A percentile compares a stretch with the other conserved stretches of the same genome.
These are phyloP conservation scores for Drosophila trichaetosa DNA, from an alignment of 2,888 invertebrate genomes.

Conservation along the genomic window DNA sequence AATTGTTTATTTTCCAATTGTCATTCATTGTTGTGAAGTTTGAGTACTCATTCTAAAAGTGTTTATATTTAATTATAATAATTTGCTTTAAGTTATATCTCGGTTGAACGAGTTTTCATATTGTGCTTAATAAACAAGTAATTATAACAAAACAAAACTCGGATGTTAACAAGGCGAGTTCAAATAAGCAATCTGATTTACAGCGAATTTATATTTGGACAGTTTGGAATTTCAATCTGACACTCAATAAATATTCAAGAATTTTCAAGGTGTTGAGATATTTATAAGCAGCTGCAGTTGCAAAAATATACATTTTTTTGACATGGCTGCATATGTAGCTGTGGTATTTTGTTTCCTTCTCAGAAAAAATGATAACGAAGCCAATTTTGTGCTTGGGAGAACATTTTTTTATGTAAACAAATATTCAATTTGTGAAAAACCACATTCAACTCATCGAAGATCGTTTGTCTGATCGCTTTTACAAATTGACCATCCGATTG, in stretches of 20 bases:
- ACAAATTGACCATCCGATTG: background rate
- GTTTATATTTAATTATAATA: constrained; percentile 38
- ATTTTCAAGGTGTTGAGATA: background rate
- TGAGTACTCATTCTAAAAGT: background rate
- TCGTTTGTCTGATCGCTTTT: background rate
- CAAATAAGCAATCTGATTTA: background rate
- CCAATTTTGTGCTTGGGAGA: background rate
- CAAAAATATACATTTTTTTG: background rate
- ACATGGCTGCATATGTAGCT: background rate
- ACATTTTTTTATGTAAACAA: constrained; percentile 15
- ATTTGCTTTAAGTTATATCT: background rate
- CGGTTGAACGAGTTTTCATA: constrained; percentile 7
- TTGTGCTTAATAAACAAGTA: constrained; percentile 11
- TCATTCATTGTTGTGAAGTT: constrained; percentile 15
- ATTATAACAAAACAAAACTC: background rate
- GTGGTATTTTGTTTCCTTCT: background rate
- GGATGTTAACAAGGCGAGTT: background rate
- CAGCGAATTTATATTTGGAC: background rate
- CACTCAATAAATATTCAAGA: background rate
- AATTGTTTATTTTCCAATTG: constrained; percentile 7
- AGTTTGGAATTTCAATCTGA: background rate
- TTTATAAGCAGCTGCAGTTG: background rate
- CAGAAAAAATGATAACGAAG: background rate
- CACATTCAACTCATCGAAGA: background rate
- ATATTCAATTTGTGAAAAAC: background rate